Base-by-base conservation (phyloP, 2,888 invertebrate genomes). In the Mesopsocus fuscifrons region DNA sequence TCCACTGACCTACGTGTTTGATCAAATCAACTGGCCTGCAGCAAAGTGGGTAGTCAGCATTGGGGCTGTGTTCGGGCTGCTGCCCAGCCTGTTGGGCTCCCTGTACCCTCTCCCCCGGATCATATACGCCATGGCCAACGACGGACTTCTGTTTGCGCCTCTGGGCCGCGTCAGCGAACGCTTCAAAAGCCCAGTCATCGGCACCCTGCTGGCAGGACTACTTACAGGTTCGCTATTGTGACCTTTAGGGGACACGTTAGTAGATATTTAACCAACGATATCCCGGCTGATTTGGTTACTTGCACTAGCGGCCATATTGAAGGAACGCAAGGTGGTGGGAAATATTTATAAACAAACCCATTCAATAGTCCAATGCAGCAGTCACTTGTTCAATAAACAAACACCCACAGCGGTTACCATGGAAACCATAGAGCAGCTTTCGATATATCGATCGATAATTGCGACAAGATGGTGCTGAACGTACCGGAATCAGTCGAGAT, bases 121-220 rank as follows among this genome's bases (percentile, higher is more conserved):
- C 53, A 73, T 88, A 62, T 91, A 89, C 54, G 81, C 89, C 1
- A 91, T 91, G 89, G 87, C 89, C 0, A 70, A 74, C 20, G 91
- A 91, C 55, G 89, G 89, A 1, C 64, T 91, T 9, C 64, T 91
- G 11, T 91, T 91, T 54, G 70, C 76, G 32, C 81, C 78, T 53
- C 65, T 85, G 31, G 82, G 82, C 5, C 73, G 74, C 47, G 71
- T 91, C 3, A 81, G 74, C 55, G 66, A 74, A 32, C 77, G 66
- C 15, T 80, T 77, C 43, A 74, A 79, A 46, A 77, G 83, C 0
- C 88, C 87, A 0, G 63, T 80, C 1, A 57, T 74, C 42, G 84
- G 81, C 1, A 83, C 84, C 2, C 57, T 83, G 44, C 58, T 78
- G 18, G 73, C 82, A 9, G 77, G 84, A 2, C 51, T 69, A 5